Percentiles rank a stretch among this genome's conserved stretches.
phyloP scores from a whole-genome alignment of 2,888 invertebrate species.

The Ellobium chinense region DNA sequence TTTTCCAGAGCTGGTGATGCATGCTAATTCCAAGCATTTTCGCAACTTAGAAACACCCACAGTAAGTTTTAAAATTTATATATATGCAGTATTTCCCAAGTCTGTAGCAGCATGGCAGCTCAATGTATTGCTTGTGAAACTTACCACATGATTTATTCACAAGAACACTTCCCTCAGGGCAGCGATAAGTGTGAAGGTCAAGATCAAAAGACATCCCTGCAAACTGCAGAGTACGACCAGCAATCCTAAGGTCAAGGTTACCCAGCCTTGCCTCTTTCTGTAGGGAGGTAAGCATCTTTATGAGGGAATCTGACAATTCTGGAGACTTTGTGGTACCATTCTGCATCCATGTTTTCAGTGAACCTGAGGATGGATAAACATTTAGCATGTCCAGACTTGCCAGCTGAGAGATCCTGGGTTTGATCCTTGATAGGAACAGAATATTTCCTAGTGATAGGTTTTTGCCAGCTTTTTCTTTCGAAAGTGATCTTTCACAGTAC shows the following conservation, averaged over 20 bases:
- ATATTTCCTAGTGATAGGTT: too few relatives aligned
- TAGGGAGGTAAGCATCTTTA: slow-evolving; percentile 60
- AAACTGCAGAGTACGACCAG: slow-evolving; percentile 65
- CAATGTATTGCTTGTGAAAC: slow-evolving; percentile 55
- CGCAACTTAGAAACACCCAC: too few relatives aligned
- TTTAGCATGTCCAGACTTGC: too few relatives aligned
- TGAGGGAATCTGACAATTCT: slow-evolving; percentile 31
- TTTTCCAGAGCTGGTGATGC: too few relatives aligned
- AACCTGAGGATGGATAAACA: neutral
- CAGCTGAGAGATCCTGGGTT: too few relatives aligned
- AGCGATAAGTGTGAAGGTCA: slow-evolving; percentile 75
- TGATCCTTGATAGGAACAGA: too few relatives aligned
- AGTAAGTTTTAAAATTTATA: too few relatives aligned
- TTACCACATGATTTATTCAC: slow-evolving; percentile 83
- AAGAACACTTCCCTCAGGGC: slow-evolving; percentile 82
- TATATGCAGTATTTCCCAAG: too few relatives aligned
- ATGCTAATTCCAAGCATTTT: too few relatives aligned
- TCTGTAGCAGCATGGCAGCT: too few relatives aligned
- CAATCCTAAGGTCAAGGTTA: slow-evolving; percentile 71
- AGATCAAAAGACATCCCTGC: slow-evolving; percentile 66
- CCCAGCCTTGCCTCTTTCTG: slow-evolving; percentile 75
- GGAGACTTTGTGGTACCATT: neutral
- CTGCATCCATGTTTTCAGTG: neutral
- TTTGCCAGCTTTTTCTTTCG: too few relatives aligned
- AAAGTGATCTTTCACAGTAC: too few relatives aligned